Conservation (phyloP, 2,888 invertebrate genomes). For the Oligia fasciuncula region DNA sequence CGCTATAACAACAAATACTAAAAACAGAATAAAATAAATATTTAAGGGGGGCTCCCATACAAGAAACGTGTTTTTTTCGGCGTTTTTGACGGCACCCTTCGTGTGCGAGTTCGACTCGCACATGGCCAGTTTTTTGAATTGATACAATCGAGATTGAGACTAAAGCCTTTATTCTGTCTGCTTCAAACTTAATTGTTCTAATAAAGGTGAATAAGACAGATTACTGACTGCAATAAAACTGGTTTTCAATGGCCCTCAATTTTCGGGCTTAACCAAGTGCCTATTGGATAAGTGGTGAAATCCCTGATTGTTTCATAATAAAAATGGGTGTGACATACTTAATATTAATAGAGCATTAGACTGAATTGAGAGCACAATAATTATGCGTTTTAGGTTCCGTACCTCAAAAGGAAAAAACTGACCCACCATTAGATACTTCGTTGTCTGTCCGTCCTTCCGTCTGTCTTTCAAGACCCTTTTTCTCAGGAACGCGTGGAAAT, state of each 20-base stretch:
- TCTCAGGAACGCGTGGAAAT: background rate
- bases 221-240: background rate
- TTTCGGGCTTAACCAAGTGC: background rate
- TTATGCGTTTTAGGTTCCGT: background rate
- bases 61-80: no score
- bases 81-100: no score
- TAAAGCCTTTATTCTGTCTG: background rate
- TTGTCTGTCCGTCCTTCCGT: no score
- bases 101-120: no score
- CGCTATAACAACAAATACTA: no score
- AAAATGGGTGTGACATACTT: background rate
- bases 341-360: background rate
- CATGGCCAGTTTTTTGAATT: background rate
- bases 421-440: no score
- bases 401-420: background rate
- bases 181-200: background rate
- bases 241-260: background rate
- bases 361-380: background rate
- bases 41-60: no score
- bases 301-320: background rate
- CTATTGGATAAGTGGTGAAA: background rate
- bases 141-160: background rate
- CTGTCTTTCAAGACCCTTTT: background rate
- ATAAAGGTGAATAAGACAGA: background rate
- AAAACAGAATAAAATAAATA: no score